A percentile compares a stretch with the other conserved stretches of the same genome.
These are phyloP conservation scores for Galaxea fascicularis DNA, from an alignment of 92 coral and sea anemone species.

Conservation along the genomic window DNA sequence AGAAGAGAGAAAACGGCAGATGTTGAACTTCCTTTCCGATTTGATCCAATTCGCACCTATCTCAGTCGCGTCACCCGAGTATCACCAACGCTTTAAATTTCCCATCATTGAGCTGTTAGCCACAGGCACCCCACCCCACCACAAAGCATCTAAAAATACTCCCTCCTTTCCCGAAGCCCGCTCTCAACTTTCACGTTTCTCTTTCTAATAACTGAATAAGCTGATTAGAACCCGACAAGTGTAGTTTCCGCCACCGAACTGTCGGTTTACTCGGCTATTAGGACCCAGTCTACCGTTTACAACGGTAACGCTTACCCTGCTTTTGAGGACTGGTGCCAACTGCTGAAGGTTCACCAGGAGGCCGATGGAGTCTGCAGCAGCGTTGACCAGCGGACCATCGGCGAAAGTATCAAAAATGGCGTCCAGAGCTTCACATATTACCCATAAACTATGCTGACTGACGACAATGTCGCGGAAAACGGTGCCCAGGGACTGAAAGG, in stretches of 20 bases:
- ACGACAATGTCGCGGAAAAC: slow-evolving; percentile 89
- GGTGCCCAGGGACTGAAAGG: slow-evolving; percentile 78
- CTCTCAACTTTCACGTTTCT: too few species aligned
- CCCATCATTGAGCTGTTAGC: too few species aligned
- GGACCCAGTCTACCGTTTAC: neutral
- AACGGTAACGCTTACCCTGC: slow-evolving; percentile 65
- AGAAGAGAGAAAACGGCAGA: slow-evolving; percentile 1
- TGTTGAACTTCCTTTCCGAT: neutral
- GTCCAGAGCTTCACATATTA: slow-evolving; percentile 90
- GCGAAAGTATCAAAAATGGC: slow-evolving; percentile 98
- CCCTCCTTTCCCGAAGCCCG: too few species aligned
- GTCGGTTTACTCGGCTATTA: neutral
- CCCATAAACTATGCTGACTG: slow-evolving; percentile 86
- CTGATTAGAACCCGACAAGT: too few species aligned
- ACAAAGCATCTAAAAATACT: too few species aligned
- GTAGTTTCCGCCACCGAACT: neutral
- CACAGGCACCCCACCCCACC: neutral
- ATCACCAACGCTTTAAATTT: neutral
- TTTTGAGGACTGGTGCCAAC: slow-evolving; percentile 76
- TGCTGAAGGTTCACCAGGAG: slow-evolving; percentile 75
- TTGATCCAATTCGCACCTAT: neutral
- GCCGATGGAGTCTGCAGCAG: slow-evolving; percentile 83
- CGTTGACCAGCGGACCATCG: slow-evolving; percentile 88
- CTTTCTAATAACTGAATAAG: too few species aligned
- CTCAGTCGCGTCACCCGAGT: too few species aligned